Percentiles rank a stretch among this genome's conserved stretches.
Evolutionary conservation across 2,888 invertebrate species (phyloP).

Genomic region (Melinaea marsaeus): DNA sequence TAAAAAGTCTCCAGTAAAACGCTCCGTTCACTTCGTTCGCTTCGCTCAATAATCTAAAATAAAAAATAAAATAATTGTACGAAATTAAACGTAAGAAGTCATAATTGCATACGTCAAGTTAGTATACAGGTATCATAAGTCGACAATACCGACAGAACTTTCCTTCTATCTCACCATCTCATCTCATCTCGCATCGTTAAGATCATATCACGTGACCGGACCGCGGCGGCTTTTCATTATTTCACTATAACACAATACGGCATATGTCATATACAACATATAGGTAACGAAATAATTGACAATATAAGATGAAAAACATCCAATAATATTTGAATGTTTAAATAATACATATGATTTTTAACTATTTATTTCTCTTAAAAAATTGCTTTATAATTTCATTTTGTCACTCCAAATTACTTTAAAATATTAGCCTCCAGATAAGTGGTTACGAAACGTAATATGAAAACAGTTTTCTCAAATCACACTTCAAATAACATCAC

Average conservation of each 20-base stretch:
- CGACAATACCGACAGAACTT: conserved; percentile 23
- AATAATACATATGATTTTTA: too few species aligned
- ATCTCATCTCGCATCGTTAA: conserved; percentile 30
- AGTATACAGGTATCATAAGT: conserved; percentile 1
- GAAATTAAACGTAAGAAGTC: too few species aligned
- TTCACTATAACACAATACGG: neutral
- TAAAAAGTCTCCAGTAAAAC: too few species aligned
- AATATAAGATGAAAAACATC: too few species aligned
- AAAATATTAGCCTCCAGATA: neutral
- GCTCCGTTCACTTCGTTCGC: too few species aligned
- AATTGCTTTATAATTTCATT: too few species aligned
- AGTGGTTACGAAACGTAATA: conserved; percentile 1
- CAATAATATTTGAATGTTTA: too few species aligned
- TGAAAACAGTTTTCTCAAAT: neutral
- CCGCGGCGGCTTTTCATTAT: neutral
- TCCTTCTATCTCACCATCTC: conserved; percentile 26
- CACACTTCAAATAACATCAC: conserved; percentile 4
- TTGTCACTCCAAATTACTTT: neutral
- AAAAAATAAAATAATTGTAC: too few species aligned
- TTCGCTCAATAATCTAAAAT: too few species aligned
- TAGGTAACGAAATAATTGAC: too few species aligned
- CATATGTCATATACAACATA: too few species aligned
- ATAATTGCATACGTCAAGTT: neutral
- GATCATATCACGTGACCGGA: conserved; percentile 1
- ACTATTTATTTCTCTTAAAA: too few species aligned